Percentiles rank a stretch among this genome's conserved stretches.
phyloP scores from a whole-genome alignment of 2,113 vertebrate genomes.

The Tricholaema leucomelas region DNA sequence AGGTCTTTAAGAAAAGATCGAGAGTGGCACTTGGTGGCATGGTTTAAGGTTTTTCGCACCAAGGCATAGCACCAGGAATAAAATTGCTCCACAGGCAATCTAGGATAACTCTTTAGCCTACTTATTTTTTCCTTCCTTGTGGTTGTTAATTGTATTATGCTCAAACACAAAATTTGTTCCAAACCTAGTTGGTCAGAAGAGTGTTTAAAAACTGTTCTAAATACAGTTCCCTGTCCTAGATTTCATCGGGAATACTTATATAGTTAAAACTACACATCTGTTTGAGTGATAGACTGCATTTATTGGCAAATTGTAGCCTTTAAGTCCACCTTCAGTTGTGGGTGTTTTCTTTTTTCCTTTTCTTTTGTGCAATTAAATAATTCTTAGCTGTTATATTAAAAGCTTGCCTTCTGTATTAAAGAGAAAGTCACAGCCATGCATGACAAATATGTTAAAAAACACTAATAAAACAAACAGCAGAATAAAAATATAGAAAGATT shows the following conservation, averaged over 20 bases:
- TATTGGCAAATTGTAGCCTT: neutral
- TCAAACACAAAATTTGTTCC: neutral
- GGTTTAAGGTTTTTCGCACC: neutral
- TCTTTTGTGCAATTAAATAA: neutral
- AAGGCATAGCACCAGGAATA: neutral
- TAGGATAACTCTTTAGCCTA: neutral
- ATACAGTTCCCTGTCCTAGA: neutral
- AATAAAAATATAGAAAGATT: neutral
- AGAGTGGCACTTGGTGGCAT: too few relatives aligned
- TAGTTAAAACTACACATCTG: neutral
- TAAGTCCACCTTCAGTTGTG: neutral
- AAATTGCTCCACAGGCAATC: neutral
- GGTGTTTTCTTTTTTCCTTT: neutral
- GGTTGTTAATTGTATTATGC: neutral
- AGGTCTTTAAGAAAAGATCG: too few relatives aligned
- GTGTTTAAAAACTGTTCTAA: slow-evolving; percentile 22
- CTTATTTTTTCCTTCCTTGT: neutral
- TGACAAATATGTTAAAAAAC: neutral
- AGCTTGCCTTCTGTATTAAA: neutral
- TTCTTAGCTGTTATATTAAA: neutral
- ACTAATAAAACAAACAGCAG: neutral
- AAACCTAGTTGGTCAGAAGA: neutral
- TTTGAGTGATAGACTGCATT: neutral
- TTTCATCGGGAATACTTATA: neutral
- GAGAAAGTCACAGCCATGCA: neutral